These are phyloP conservation scores for Actenoides hombroni DNA, from an alignment of 2,113 vertebrate genomes.

Conservation along the genomic window DNA sequence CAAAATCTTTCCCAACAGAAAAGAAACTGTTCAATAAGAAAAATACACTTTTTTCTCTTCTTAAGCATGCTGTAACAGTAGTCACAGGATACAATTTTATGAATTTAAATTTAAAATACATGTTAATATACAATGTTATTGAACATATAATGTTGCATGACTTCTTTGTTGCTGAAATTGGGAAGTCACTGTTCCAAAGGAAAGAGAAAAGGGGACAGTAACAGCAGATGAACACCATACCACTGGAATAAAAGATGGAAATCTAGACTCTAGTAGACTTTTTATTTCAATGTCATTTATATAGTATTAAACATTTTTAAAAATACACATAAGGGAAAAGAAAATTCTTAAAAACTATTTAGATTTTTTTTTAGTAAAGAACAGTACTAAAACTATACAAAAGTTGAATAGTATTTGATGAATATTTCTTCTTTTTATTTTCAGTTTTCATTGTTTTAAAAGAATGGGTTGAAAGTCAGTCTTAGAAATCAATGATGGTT, in stretches of 20 bases:
- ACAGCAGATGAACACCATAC: neutral
- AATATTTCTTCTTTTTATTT: neutral
- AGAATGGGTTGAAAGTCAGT: neutral
- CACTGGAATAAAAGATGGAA: neutral
- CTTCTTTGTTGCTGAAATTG: neutral
- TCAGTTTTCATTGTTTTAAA: neutral
- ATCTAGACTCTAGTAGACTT: neutral
- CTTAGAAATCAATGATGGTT: neutral
- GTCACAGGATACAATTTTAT: neutral
- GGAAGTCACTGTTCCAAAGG: neutral
- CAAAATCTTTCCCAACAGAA: neutral
- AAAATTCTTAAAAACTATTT: neutral
- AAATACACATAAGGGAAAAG: neutral
- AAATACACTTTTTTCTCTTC: neutral
- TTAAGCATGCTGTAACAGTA: neutral
- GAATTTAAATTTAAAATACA: neutral
- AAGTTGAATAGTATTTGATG: neutral
- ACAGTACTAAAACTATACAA: neutral
- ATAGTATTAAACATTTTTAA: neutral
- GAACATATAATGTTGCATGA: neutral
- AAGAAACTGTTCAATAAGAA: neutral
- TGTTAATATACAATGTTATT: neutral
- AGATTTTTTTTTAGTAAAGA: neutral
- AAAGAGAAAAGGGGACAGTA: neutral
- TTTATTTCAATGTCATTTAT: neutral